Evolutionary conservation across 2,797 vertebrate genomes (phyloP), one percentile per base, ranked within the genome.

Genomic region (Eupleurogrammus muticus): DNA sequence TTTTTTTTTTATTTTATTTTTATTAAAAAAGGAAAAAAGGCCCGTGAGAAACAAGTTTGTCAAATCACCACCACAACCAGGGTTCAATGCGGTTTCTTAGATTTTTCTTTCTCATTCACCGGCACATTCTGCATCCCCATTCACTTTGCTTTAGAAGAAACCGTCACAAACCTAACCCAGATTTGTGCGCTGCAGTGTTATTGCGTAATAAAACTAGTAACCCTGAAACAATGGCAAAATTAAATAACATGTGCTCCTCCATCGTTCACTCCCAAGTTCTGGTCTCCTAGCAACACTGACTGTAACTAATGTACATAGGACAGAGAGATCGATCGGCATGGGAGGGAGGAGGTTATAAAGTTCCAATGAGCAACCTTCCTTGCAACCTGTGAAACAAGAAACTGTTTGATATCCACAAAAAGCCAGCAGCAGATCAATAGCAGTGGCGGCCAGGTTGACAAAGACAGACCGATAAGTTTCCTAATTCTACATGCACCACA

Each of bases 231-330:
- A 54, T 51, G 24, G 68, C 19, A 20, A 59, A 73, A 65, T 72
- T 77, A 69, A 75, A 28, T 28, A 3, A 57, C 73, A 73, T 72
- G 73, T 77, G 76, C 75, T 75, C 49, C 70, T 53, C 59, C 75
- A 76, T 79, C 68, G 51, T 68, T 61, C 70, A 40, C 77, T 75
- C 85, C 64, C 60, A 79, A 80, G 73, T 83, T 86, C 71, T 73
- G 65, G 89, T 93, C 79, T 76, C 90, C 88, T 88, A 90, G 90
- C 90, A 92, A 93, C 91, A 19, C 12, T 12, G 78, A 61, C 64
- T 76, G 65, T 82, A 83, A 82, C 58, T 52, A 69, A 80, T 51
- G 58, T 66, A 68, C 62, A 79, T 60, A 86, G 83, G 79, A 81
- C 57, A 68, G 59, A 5, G 57, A 71, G 77, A 90, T 89, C 81